Base-by-base conservation (phyloP, 1,140 invertebrate species). In the Teleogryllus occipitalis region DNA sequence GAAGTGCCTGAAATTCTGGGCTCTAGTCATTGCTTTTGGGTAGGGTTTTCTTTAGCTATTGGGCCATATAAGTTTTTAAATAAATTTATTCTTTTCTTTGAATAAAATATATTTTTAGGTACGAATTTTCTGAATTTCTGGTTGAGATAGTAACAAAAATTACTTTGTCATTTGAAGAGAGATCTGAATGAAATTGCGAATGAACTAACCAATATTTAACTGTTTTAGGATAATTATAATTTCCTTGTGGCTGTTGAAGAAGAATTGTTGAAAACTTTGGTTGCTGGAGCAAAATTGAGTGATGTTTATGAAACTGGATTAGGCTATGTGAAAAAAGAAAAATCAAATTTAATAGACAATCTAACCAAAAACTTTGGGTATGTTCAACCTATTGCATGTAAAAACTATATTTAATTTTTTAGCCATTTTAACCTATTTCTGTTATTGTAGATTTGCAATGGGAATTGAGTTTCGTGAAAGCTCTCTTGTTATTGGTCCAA, bases 391-490 rank as follows among this genome's bases (percentile, higher is more conserved):
- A 75, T 77, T 72, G 15, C 27, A 48, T 78, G 18, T 54, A 48
- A 22, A 54, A 54, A 47, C 2, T 78, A 78, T 72, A 4, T 12
- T 8, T 39, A 39, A 39, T 39, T 39, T 39, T 39, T 39, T 39
- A 39, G 27, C 27, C 1, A 39, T 39, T 39, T 5, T 39, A 39
- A 39, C 27, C 48, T 77, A 46, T 76, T 47, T 81, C 78, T 77
- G 18, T 72, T 82, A 80, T 85, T 82, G 72, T 78, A 90, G 90
- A 22, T 98, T 99, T 89, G 96, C 92, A 0, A 99, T 97, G 91
- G 98, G 98, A 10, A 96, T 99, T 83, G 98, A 99, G 87, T 99
- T 99, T 86, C 91, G 97, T 77, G 98, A 99, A 87, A 94, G 94
- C 82, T 95, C 95, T 0, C 88, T 99, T 54, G 88, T 97, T 0